A percentile compares a stretch with the other conserved stretches of the same genome.
These are phyloP conservation scores for Bolinopsis microptera DNA, from an alignment of 37 sponge, comb jelly and placozoan genomes.

Conservation along the genomic window DNA sequence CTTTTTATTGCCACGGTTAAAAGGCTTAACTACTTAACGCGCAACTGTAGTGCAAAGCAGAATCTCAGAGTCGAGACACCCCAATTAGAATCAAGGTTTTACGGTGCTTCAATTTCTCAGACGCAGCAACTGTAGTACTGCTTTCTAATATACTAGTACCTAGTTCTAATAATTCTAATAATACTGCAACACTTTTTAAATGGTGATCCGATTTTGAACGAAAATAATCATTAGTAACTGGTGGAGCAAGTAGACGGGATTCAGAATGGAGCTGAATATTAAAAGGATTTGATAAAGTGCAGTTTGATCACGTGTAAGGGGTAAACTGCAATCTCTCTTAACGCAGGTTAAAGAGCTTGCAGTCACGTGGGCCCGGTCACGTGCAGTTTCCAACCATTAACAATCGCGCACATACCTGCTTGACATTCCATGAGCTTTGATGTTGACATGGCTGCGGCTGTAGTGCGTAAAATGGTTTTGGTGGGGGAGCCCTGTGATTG, in stretches of 20 bases:
- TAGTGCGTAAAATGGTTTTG: conserved; percentile 39
- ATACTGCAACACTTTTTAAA: too few species aligned
- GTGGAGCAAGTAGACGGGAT: too few species aligned
- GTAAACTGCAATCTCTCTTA: background rate
- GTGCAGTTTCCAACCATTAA: background rate
- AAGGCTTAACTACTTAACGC: background rate
- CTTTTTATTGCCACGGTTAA: background rate
- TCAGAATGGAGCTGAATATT: too few species aligned
- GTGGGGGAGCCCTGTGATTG: background rate
- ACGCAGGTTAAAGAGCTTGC: conserved; percentile 11
- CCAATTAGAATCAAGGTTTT: background rate
- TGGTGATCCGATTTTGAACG: too few species aligned
- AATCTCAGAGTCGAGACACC: background rate
- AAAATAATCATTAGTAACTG: too few species aligned
- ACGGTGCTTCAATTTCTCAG: background rate
- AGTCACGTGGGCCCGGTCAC: conserved; percentile 20
- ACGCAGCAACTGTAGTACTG: too few species aligned
- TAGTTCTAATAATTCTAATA: too few species aligned
- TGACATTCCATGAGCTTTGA: conserved; percentile 26
- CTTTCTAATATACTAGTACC: too few species aligned
- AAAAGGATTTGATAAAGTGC: too few species aligned
- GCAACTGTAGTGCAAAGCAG: background rate
- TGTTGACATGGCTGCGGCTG: conserved; percentile 36
- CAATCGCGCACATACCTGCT: background rate
- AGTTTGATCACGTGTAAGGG: background rate